phyloP scores from a whole-genome alignment of 35 echinoderm and acorn worm species.

The Diadema setosum region DNA sequence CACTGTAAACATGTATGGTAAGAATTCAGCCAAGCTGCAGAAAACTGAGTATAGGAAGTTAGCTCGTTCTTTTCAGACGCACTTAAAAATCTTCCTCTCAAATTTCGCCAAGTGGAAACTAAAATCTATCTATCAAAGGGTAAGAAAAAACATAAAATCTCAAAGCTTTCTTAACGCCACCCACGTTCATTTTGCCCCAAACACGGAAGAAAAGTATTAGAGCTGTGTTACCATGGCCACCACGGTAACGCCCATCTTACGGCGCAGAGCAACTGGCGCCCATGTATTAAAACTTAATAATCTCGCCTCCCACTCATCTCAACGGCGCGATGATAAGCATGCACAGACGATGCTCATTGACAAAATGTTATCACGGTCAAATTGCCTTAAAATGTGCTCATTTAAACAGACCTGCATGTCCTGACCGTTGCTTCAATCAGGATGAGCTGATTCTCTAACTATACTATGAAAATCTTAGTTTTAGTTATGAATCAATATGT shows the following conservation, averaged over 20 bases:
- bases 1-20: too few relatives aligned
- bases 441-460: too few relatives aligned
- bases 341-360: not conserved
- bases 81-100: too few relatives aligned
- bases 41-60: too few relatives aligned
- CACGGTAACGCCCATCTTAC: not conserved
- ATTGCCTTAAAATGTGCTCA: too few relatives aligned
- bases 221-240: not conserved
- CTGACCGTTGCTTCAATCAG: too few relatives aligned
- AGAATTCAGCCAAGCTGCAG: too few relatives aligned
- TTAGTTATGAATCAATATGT: too few relatives aligned
- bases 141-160: not conserved
- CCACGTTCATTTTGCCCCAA: not conserved
- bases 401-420: too few relatives aligned
- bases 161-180: not conserved
- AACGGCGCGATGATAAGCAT: not conserved
- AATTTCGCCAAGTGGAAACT: not conserved
- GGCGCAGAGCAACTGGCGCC: not conserved
- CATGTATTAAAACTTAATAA: constrained; percentile 16
- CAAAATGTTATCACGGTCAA: too few relatives aligned
- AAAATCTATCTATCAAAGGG: not conserved
- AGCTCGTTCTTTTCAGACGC: too few relatives aligned
- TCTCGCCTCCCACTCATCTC: not conserved
- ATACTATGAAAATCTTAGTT: too few relatives aligned
- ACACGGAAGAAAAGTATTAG: not conserved